Conservation (phyloP, 2,888 invertebrate genomes). For the Agrotis puta region DNA sequence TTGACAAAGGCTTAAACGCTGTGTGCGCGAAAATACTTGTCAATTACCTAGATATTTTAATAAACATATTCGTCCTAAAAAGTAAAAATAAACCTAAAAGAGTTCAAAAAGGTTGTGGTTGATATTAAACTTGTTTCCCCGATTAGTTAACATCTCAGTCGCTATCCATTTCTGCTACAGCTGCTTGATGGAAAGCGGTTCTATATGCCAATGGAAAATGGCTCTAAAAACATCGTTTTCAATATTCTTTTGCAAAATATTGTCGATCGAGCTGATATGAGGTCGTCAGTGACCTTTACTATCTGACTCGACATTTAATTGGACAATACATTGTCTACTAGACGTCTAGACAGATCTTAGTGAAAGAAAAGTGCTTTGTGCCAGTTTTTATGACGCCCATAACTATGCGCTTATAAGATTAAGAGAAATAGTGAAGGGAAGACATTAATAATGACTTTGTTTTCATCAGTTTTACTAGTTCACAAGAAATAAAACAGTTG, state of each 20-base stretch:
- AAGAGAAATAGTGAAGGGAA: constrained; percentile 33
- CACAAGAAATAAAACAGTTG: neutral
- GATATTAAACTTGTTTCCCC: no score
- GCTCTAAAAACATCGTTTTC: neutral
- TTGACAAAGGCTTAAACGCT: no score
- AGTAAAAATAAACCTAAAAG: no score
- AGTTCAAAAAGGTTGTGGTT: no score
- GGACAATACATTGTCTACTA: constrained; percentile 28
- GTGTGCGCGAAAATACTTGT: no score
- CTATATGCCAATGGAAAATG: neutral
- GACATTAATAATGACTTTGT: constrained; percentile 39
- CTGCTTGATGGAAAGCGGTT: no score
- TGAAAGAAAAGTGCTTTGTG: constrained; percentile 44
- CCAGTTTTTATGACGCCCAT: constrained; percentile 35
- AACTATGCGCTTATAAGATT: constrained; percentile 33
- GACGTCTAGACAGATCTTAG: constrained; percentile 54
- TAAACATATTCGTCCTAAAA: no score
- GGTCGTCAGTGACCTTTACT: neutral
- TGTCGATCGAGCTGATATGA: neutral
- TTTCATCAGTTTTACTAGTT: constrained; percentile 14
- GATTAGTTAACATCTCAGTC: no score
- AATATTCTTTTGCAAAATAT: constrained; percentile 6
- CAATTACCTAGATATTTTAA: no score
- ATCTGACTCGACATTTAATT: constrained; percentile 39
- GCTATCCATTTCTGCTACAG: no score